These are phyloP conservation scores for Laterallus jamaicensis DNA, from an alignment of 2,113 vertebrate species.

Conservation along the genomic window DNA sequence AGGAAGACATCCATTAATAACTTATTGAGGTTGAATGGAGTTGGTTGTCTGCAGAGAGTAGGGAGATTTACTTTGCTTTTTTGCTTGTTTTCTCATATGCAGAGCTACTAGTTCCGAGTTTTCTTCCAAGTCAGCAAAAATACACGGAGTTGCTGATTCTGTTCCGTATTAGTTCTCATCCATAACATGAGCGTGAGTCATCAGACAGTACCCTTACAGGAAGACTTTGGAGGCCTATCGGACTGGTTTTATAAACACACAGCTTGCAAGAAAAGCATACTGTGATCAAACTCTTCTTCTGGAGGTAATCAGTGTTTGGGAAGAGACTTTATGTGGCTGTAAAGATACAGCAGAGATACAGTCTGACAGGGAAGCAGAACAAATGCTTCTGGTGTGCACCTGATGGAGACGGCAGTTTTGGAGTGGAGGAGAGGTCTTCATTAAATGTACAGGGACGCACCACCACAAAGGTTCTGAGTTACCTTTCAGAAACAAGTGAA, in stretches of 20 bases:
- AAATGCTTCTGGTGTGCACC: background rate
- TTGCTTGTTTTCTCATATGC: background rate
- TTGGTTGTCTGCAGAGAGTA: background rate
- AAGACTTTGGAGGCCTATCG: background rate
- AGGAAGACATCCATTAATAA: background rate
- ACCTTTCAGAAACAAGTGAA: background rate
- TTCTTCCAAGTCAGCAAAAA: background rate
- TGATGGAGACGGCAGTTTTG: background rate
- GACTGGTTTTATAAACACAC: background rate
- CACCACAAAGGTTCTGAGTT: background rate
- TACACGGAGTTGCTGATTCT: background rate
- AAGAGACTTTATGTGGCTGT: background rate
- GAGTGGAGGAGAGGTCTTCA: background rate
- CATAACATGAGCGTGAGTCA: background rate
- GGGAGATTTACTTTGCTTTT: background rate
- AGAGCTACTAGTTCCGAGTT: background rate
- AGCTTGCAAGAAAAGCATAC: background rate
- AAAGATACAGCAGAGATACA: background rate
- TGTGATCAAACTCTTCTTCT: background rate
- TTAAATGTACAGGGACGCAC: background rate
- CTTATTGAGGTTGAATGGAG: background rate
- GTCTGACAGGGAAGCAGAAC: background rate
- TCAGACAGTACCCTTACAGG: background rate
- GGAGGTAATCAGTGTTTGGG: background rate
- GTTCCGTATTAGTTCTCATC: background rate